A percentile compares a stretch with the other conserved stretches of the same genome.
phyloP scores from a whole-genome alignment of 53 echinoderm and acorn worm genomes.

The Luidia sarsii region DNA sequence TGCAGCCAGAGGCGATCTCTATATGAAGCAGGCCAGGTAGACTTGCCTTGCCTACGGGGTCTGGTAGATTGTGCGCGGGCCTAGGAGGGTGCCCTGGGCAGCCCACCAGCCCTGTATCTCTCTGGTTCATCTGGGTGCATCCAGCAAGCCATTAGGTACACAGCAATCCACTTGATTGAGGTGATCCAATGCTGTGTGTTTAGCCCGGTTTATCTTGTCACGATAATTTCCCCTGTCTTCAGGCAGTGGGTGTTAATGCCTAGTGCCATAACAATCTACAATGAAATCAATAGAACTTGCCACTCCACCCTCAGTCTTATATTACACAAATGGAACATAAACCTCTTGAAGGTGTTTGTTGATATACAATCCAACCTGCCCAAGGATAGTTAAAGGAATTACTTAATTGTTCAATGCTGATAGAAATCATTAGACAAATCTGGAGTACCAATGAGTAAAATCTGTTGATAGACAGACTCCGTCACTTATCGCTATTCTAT shows the following conservation, averaged over 20 bases:
- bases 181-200: constrained; percentile 45
- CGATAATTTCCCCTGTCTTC: constrained; percentile 46
- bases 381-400: constrained; percentile 51
- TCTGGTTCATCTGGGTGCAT: constrained; percentile 10
- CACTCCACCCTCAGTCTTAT: constrained; percentile 31
- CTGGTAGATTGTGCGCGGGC: constrained; percentile 1
- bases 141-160: constrained; percentile 42
- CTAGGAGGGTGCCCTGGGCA: no score
- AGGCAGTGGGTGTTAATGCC: constrained; percentile 48
- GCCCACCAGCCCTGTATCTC: not conserved
- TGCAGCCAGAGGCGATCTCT: not conserved
- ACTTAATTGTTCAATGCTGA: constrained; percentile 5
- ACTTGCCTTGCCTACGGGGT: not conserved
- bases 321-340: constrained; percentile 61
- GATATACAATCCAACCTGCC: constrained; percentile 49
- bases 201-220: constrained; percentile 60
- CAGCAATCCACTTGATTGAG: constrained; percentile 46
- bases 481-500: not conserved
- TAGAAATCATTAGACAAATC: not conserved
- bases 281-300: constrained; percentile 54
- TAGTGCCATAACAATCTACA: constrained; percentile 42
- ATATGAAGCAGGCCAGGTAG: not conserved
- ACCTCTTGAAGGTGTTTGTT: constrained; percentile 53
- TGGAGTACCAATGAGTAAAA: not conserved
- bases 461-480: constrained; percentile 10